Evolutionary conservation across 2,888 invertebrate genomes (phyloP).

Genomic region (Tipula unca): DNA sequence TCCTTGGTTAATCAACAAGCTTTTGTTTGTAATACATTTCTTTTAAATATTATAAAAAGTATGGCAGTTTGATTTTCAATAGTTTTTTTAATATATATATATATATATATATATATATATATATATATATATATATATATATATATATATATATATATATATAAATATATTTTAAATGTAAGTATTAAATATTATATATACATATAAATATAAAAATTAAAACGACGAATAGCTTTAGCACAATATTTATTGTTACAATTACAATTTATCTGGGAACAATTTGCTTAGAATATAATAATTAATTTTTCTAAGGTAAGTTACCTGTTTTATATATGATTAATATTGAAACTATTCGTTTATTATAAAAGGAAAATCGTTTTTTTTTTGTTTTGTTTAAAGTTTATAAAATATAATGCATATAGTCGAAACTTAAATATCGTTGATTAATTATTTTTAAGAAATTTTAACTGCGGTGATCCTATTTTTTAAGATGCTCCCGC

Average conservation of each 20-base stretch:
- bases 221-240: background rate
- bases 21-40: too few relatives aligned
- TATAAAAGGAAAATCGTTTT: background rate
- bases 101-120: background rate
- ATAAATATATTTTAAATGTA: background rate
- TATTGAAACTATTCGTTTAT: background rate
- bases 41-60: too few relatives aligned
- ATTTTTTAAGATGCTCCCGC: too few relatives aligned
- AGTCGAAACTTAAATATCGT: background rate
- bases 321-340: background rate
- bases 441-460: background rate
- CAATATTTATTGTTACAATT: constrained; percentile 8
- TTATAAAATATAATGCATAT: background rate
- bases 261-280: constrained; percentile 14
- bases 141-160: background rate
- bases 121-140: background rate
- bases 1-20: too few relatives aligned
- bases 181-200: background rate
- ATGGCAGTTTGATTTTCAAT: too few relatives aligned
- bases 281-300: constrained; percentile 3
- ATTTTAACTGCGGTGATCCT: background rate
- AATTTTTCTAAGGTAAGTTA: background rate
- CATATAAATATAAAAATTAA: background rate
- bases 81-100: background rate
- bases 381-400: background rate